Conservation (phyloP, 2,113 vertebrate genomes). For the Reinhardtius hippoglossoides region DNA sequence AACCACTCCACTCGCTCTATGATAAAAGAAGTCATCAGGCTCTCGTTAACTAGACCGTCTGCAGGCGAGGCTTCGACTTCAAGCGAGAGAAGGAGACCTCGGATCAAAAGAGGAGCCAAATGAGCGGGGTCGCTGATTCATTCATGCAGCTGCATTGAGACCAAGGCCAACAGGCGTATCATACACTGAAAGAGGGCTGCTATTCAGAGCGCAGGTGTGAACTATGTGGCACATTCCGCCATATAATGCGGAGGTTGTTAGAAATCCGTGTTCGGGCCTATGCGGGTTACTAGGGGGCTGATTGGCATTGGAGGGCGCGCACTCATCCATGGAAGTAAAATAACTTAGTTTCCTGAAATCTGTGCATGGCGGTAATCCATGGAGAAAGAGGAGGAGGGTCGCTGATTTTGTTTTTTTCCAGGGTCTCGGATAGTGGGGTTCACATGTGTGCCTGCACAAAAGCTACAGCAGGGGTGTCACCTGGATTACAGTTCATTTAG, state of each 20-base stretch:
- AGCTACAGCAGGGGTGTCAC: slow-evolving; percentile 45
- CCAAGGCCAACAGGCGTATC: slow-evolving; percentile 98
- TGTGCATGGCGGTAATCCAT: slow-evolving; percentile 81
- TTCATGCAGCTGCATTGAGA: slow-evolving; percentile 94
- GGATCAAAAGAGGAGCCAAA: slow-evolving; percentile 92
- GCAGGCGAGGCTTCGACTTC: slow-evolving; percentile 67
- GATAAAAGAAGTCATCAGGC: slow-evolving; percentile 56
- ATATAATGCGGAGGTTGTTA: slow-evolving; percentile 97
- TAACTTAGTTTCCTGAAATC: slow-evolving; percentile 86
- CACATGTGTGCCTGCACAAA: slow-evolving; percentile 49
- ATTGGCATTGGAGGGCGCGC: slow-evolving; percentile 89
- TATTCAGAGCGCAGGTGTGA: slow-evolving; percentile 99
- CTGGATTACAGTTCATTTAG: too few species aligned
- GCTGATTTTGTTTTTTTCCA: slow-evolving; percentile 14
- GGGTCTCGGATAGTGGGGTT: slow-evolving; percentile 33
- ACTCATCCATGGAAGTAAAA: slow-evolving; percentile 93
- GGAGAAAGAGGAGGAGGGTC: background rate
- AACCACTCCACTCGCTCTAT: background rate
- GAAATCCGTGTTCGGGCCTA: slow-evolving; percentile 93
- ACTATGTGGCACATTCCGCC: slow-evolving; percentile 91
- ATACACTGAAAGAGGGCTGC: slow-evolving; percentile 91
- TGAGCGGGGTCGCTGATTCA: slow-evolving; percentile 90
- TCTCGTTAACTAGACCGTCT: slow-evolving; percentile 37
- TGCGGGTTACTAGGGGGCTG: slow-evolving; percentile 86
- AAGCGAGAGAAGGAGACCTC: slow-evolving; percentile 91